Conservation (phyloP, 2,113 vertebrate genomes). For the Lethenteron reissneri region DNA sequence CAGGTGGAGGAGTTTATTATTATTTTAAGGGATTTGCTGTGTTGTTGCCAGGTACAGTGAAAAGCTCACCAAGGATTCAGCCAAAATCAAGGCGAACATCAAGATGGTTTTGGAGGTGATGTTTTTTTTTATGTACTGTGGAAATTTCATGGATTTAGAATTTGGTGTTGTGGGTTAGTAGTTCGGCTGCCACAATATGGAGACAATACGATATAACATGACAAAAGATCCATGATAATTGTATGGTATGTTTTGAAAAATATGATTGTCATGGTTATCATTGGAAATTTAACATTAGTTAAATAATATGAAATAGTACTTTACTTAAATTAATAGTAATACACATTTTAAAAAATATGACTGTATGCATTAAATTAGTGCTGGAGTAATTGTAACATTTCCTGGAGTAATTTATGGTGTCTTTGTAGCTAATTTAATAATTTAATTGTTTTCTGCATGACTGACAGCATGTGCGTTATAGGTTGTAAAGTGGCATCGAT, state of each 20-base stretch:
- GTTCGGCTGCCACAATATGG: not conserved
- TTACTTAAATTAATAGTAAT: too few relatives aligned
- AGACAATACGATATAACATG: too few relatives aligned
- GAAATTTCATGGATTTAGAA: not conserved
- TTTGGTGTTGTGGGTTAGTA: not conserved
- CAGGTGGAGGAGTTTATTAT: not conserved
- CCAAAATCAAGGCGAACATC: conserved; percentile 65
- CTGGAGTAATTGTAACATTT: too few relatives aligned
- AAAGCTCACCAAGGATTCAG: conserved; percentile 43
- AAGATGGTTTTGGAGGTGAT: conserved; percentile 55
- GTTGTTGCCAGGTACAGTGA: conserved; percentile 35
- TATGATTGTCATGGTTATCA: not conserved
- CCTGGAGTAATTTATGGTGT: too few relatives aligned
- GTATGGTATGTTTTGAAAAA: not conserved
- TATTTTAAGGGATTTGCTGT: not conserved
- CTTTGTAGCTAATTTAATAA: too few relatives aligned
- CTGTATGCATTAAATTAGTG: too few relatives aligned
- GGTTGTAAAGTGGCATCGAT: too few relatives aligned
- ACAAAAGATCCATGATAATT: too few relatives aligned
- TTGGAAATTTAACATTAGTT: not conserved
- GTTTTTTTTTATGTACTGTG: not conserved
- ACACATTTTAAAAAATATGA: too few relatives aligned
- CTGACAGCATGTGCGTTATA: too few relatives aligned
- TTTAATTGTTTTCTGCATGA: too few relatives aligned
- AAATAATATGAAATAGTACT: not conserved